Evolutionary conservation across 2,888 invertebrate species (phyloP), one percentile per base, ranked within the genome.

Genomic region (Meghimatium bilineatum): DNA sequence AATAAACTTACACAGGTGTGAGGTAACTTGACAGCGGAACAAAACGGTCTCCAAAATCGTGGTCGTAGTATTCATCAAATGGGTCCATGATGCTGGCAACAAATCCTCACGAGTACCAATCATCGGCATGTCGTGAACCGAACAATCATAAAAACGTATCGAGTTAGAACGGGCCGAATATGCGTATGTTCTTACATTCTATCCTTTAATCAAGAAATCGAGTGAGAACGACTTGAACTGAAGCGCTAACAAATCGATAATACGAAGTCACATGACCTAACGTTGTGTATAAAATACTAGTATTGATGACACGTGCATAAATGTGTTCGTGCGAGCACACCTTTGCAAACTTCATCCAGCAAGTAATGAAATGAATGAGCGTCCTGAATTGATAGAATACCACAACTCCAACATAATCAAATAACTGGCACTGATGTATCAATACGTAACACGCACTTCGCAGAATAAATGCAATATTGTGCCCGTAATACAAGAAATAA

Each of bases 21-120:
- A 83, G 71, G 60, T 83, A 83, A 44, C 83, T 83, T 71, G 83
- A 83, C 49, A 83, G 60, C 2, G 83, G 83, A 2, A 80, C 80
- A 69, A 80, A 80, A n/a, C 84, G 52, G 29, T 80, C 80, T 44
- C 84, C 79, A 34, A 80, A 80, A 17, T 80, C 80, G 23, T 75
- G 56, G 26, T 49, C 38, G 36, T 76, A 67, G 38, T 44, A 56
- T 32, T 67, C 36, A 29, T 26, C 49, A 67, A 38, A 71, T 23
- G 76, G 80, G 29, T 84, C 84, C 80, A 80, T 80, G 20, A 12
- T 29, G 44, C 1, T 0, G 52, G 12, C 10, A 34, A 56, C 10
- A 38, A 52, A 23, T 49, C 49, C 38, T 32, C 26, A 20, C 32
- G 12, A 49, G 6, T 14, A 66, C 23, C 66, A 66, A 29, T 17